A percentile compares a stretch with the other conserved stretches of the same genome.
Conservation (phyloP, 2,888 invertebrate genomes). For the Limnephilus marmoratus region DNA sequence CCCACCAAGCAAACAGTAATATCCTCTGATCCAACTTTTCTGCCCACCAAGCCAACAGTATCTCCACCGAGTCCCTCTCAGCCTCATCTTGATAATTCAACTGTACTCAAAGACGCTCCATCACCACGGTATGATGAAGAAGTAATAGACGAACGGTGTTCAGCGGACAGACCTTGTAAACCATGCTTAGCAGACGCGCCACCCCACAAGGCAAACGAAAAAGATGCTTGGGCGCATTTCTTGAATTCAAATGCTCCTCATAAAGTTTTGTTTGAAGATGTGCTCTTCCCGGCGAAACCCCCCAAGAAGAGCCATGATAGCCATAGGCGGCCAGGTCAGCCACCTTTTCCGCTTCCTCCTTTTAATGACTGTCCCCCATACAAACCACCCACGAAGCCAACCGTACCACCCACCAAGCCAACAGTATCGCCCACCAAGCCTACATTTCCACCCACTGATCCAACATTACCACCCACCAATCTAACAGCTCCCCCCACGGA, state of each 20-base stretch:
- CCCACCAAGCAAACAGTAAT: too few relatives aligned
- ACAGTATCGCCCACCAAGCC: too few relatives aligned
- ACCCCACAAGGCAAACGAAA: background rate
- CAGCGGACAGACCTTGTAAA: background rate
- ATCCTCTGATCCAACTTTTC: background rate
- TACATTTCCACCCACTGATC: background rate
- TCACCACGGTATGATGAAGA: too few relatives aligned
- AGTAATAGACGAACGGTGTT: background rate
- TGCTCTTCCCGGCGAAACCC: background rate
- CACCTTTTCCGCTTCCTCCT: background rate
- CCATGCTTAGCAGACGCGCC: background rate
- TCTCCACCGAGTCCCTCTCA: too few relatives aligned
- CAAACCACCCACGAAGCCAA: background rate
- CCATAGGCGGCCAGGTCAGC: background rate
- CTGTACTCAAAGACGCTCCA: background rate
- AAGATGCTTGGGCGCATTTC: background rate
- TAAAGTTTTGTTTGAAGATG: background rate
- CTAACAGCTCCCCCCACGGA: background rate
- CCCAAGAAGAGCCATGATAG: background rate
- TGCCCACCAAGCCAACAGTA: slow-evolving; percentile 12
- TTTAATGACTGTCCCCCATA: background rate
- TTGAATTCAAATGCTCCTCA: background rate
- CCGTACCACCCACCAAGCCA: too few relatives aligned
- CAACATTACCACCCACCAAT: background rate
- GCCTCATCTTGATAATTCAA: too few relatives aligned